Evolutionary conservation across 2,888 invertebrate genomes (phyloP).

Genomic region (Ectropis crepuscularia): DNA sequence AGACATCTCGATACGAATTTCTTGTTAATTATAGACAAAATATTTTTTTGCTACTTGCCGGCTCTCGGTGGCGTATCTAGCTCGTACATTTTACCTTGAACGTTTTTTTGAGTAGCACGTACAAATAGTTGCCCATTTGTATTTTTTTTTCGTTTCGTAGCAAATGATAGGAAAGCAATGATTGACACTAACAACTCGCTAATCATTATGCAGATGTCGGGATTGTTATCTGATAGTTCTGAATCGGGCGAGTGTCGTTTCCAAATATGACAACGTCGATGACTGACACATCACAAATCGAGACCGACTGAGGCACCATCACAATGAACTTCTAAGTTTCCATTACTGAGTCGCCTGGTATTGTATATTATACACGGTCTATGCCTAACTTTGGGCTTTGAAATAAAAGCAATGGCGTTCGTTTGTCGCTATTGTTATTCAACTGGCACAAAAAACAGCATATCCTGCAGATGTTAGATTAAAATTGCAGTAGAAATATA

Average conservation of each 20-base stretch:
- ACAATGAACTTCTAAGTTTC: slow-evolving; percentile 64
- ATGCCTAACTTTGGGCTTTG: slow-evolving; percentile 64
- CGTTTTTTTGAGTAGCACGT: slow-evolving; percentile 55
- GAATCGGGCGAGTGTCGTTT: slow-evolving; percentile 59
- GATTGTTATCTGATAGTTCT: slow-evolving; percentile 72
- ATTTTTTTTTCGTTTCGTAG: slow-evolving; percentile 55
- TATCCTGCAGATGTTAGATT: slow-evolving; percentile 54
- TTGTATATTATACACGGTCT: slow-evolving; percentile 58
- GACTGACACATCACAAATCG: slow-evolving; percentile 65
- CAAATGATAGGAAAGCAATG: slow-evolving; percentile 62
- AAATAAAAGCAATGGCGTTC: slow-evolving; percentile 59
- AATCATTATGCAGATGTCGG: slow-evolving; percentile 71
- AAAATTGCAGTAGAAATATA: slow-evolving; percentile 55
- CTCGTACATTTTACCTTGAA: slow-evolving; percentile 57
- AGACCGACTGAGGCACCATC: slow-evolving; percentile 48
- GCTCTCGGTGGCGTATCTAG: slow-evolving; percentile 41
- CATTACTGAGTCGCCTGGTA: slow-evolving; percentile 63
- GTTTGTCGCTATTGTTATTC: slow-evolving; percentile 70
- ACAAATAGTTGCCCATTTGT: slow-evolving; percentile 49
- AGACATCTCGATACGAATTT: slow-evolving; percentile 71
- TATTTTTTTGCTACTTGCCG: slow-evolving; percentile 56
- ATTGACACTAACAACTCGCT: slow-evolving; percentile 71
- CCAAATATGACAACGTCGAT: slow-evolving; percentile 65
- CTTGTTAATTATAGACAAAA: slow-evolving; percentile 73
- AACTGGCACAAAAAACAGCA: slow-evolving; percentile 52